Base-by-base conservation (phyloP, 2,113 vertebrate genomes). In the Anhinga anhinga region DNA sequence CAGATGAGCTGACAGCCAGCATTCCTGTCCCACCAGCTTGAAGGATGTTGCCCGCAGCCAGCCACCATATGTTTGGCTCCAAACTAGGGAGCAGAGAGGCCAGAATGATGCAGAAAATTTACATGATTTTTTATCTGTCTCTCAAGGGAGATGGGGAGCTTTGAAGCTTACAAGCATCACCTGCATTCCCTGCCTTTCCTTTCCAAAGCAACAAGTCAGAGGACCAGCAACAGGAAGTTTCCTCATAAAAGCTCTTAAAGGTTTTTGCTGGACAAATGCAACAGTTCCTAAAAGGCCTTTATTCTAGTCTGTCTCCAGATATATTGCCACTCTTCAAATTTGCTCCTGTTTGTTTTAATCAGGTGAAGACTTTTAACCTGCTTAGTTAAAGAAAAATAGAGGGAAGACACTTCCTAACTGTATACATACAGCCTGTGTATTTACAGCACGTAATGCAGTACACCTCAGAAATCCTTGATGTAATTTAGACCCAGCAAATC, bases 1-100 rank as follows among this genome's bases (percentile, higher is more conserved):
- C 86, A 85, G 96, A 94, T 52, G 88, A 98, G 78, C 86, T 90
- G 91, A 93, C 86, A 97, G 95, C 81, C 94, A 96, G 86, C 80
- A 72, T 84, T 95, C 67, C 72, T 62, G 86, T 79, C 23, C 83
- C 86, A 96, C 92, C 97, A 97, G 94, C 73, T 95, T 97, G 88
- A 91, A 97, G 66, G 52, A 82, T 84, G 32, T 85, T 96, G 93
- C 97, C 93, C 53, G 78, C 90, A 97, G 82, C 84, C 78, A 87
- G 59, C 66, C 49, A 73, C 95, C 94, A 87, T 96, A 96, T 97
- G 93, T 90, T 97, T 97, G 94, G 77, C 92, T 97, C 58, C 85
- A 91, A 96, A 96, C 18, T 70, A 89, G 40, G 76, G 65, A 93
- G 67, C 86, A 96, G 69, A 77, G 36, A 95, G 91, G 76, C 90